A percentile compares a stretch with the other conserved stretches of the same genome.
Conservation (phyloP, 2,888 invertebrate species). For the Ganaspis brasiliensis region DNA sequence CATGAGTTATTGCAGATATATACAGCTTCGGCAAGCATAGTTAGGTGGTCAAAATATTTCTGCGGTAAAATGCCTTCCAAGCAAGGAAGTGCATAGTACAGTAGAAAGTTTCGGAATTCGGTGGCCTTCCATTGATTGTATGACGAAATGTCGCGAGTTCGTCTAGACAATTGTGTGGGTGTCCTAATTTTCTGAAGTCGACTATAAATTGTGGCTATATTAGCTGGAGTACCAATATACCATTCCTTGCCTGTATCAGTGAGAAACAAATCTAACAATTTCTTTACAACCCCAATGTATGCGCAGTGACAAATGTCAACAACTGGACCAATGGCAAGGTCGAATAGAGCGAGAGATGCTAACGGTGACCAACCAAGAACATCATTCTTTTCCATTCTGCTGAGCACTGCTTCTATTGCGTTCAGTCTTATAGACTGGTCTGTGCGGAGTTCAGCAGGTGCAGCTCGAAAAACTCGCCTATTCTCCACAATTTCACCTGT, state of each 20-base stretch:
- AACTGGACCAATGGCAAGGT: slow-evolving; percentile 30
- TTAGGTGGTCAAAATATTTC: background rate
- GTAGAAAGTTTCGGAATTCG: slow-evolving; percentile 1
- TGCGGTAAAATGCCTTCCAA: background rate
- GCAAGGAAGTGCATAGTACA: background rate
- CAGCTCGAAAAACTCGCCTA: background rate
- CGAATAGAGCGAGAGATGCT: slow-evolving; percentile 36
- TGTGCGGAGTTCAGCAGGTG: background rate
- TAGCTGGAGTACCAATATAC: slow-evolving; percentile 38
- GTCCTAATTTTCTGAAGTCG: background rate
- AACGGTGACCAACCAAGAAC: slow-evolving; percentile 42
- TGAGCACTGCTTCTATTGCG: too few relatives aligned
- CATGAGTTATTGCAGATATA: slow-evolving; percentile 36
- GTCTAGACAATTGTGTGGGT: background rate
- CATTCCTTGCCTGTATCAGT: background rate
- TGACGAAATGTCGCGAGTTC: background rate
- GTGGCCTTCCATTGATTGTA: background rate
- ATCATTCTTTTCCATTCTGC: slow-evolving; percentile 25
- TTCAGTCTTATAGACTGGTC: background rate
- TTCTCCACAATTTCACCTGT: background rate
- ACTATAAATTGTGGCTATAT: background rate
- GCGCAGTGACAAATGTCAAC: slow-evolving; percentile 44
- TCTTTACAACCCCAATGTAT: background rate
- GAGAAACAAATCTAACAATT: background rate
- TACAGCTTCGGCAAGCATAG: slow-evolving; percentile 22